Percentiles rank a stretch among this genome's conserved stretches.
phyloP scores from a whole-genome alignment of 2,113 vertebrate species.

The Mormyrus lacerda region DNA sequence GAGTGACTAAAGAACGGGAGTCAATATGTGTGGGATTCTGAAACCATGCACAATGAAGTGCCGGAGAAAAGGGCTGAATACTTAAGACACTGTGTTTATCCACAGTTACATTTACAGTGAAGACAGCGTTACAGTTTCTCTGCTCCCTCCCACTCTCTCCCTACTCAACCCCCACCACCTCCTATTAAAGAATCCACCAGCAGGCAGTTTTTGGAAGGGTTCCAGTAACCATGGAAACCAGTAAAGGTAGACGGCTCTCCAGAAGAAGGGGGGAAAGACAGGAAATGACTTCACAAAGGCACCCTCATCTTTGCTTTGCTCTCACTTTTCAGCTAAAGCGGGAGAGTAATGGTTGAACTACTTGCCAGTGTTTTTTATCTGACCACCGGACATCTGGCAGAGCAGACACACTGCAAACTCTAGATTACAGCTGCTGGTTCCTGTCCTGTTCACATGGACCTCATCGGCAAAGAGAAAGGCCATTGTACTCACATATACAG shows the following conservation, averaged over 20 bases:
- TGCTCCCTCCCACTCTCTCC: conserved; percentile 12
- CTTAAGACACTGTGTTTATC: background rate
- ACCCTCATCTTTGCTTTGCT: conserved; percentile 52
- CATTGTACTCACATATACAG: conserved; percentile 21
- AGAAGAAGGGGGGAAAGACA: conserved; percentile 37
- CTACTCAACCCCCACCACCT: conserved; percentile 21
- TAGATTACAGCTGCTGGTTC: conserved; percentile 36
- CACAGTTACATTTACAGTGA: background rate
- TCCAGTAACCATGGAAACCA: conserved; percentile 57
- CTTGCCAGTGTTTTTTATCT: conserved; percentile 39
- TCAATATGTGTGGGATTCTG: background rate
- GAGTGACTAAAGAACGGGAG: background rate
- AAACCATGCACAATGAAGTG: background rate
- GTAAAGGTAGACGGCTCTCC: conserved; percentile 47
- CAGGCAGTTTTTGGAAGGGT: conserved; percentile 39
- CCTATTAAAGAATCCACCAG: conserved; percentile 32
- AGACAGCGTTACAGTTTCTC: background rate
- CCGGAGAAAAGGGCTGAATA: background rate
- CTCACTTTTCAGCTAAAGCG: conserved; percentile 63
- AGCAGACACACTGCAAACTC: conserved; percentile 30
- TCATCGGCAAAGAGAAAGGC: conserved; percentile 41
- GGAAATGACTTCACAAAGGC: conserved; percentile 69
- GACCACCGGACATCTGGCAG: conserved; percentile 42
- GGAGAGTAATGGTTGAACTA: conserved; percentile 59
- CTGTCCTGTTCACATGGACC: conserved; percentile 34